A percentile compares a stretch with the other conserved stretches of the same genome.
Evolutionary conservation across 2,797 vertebrate genomes (phyloP).

Genomic region (Lacerta bilineata): DNA sequence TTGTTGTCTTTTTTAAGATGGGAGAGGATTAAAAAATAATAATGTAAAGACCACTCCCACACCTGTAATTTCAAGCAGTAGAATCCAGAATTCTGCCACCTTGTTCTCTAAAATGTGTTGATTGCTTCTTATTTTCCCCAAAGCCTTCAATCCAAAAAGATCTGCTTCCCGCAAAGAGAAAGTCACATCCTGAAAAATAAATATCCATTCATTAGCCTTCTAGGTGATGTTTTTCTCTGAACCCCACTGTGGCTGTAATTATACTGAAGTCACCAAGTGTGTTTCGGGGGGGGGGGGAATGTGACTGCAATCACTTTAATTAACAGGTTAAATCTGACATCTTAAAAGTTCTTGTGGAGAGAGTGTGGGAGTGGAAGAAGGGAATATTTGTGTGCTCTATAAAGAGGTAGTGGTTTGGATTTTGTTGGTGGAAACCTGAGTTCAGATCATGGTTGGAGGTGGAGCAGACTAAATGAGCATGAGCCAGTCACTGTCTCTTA

Average conservation of each 20-base stretch:
- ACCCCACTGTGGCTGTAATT: background rate
- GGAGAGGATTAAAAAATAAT: background rate
- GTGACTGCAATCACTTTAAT: background rate
- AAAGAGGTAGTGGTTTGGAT: too few species aligned
- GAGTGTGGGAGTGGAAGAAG: background rate
- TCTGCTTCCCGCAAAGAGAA: background rate
- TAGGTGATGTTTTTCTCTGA: background rate
- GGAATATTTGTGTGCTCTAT: background rate
- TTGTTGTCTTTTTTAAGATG: background rate
- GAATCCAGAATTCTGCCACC: background rate
- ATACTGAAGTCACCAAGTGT: background rate
- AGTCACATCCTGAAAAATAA: background rate
- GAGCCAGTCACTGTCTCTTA: too few species aligned
- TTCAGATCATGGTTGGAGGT: too few species aligned
- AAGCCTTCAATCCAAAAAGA: background rate
- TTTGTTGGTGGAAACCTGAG: too few species aligned
- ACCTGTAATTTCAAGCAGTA: background rate
- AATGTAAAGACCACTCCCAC: background rate
- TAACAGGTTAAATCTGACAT: background rate
- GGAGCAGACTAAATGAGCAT: too few species aligned
- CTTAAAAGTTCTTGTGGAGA: too few species aligned
- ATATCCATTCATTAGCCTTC: background rate
- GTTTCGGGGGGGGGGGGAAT: background rate
- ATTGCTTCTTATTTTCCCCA: background rate
- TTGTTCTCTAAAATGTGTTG: background rate